phyloP scores from a whole-genome alignment of 2,797 vertebrate species.

The Molossus molossus region DNA sequence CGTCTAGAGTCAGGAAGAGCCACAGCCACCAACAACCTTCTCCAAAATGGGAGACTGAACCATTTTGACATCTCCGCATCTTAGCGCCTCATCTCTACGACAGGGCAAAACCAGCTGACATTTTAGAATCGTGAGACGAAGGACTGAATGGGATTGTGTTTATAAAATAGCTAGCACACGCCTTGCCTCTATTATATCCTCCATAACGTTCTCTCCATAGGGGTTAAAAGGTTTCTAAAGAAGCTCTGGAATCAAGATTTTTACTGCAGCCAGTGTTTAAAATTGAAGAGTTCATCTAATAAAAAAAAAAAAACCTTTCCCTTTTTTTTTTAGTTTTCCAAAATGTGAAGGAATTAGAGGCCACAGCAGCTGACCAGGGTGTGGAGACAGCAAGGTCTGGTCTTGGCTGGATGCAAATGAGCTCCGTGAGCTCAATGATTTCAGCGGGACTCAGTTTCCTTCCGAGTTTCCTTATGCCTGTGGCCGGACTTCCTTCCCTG shows the following conservation, averaged over 20 bases:
- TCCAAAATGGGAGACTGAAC: background rate
- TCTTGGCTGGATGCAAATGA: accelerated
- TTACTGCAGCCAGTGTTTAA: background rate
- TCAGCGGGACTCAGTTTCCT: background rate
- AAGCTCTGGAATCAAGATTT: background rate
- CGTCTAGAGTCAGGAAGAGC: background rate
- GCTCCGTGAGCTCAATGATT: background rate
- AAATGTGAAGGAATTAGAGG: background rate
- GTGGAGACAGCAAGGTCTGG: too few relatives aligned
- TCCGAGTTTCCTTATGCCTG: accelerated
- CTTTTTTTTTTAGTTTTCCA: background rate
- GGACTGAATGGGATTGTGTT: background rate
- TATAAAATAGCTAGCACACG: background rate
- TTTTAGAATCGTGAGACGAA: background rate
- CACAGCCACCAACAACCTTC: background rate
- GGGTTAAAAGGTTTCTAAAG: background rate
- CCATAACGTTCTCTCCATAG: background rate
- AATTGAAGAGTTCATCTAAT: background rate
- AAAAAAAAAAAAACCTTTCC: background rate
- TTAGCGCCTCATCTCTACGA: background rate
- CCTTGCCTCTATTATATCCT: background rate
- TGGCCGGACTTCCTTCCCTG: background rate
- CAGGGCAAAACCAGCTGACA: background rate
- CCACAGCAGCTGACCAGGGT: accelerated
- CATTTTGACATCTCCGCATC: background rate